Evolutionary conservation across 2,113 vertebrate species (phyloP), one percentile per base, ranked within the genome.

Genomic region (Lagopus muta): DNA sequence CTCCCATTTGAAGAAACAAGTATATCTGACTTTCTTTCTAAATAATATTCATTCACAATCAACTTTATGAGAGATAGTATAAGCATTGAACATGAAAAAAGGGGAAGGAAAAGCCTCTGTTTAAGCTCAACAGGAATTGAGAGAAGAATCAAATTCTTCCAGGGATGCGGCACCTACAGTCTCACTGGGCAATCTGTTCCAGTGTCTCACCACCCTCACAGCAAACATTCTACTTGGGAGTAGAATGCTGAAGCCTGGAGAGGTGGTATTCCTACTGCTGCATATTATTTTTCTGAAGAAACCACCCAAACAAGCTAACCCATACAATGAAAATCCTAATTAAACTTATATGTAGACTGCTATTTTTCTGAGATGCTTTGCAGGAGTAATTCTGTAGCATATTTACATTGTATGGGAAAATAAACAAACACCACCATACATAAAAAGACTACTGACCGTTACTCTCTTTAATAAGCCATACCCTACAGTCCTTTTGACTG

Each of bases 401-500:
- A 71, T 43, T 66, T 78, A 7, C 14, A n/a, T 13, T 40, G 7
- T n/a, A 65, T 72, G 28, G 3, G 4, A n/a, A 50, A 43, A 69
- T 48, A 61, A 43, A 20, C 60, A 20, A 4, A 11, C 2, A 7
- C 21, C 13, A 32, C 15, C 54, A 32, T 17, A 30, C 30, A 22
- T 42, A 50, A 36, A 66, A n/a, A 13, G 12, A 40, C 3, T 52
- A 11, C 32, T 57, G 27, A 28, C 14, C 2, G 3, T 8, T 65
- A 25, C 14, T 60, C 8, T 67, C 17, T 62, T 83, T 74, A 81
- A 30, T 5, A 66, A 52, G 14, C 34, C 34, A 43, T 20, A 73
- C 0, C 0, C 36, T 81, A 34, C 0, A 1, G 25, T 47, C 21
- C 25, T 64, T 69, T 34, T 27, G 20, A 40, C n/a, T 48, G 15